phyloP scores from a whole-genome alignment of 2,888 invertebrate species.

The Cacoxenus indagator region DNA sequence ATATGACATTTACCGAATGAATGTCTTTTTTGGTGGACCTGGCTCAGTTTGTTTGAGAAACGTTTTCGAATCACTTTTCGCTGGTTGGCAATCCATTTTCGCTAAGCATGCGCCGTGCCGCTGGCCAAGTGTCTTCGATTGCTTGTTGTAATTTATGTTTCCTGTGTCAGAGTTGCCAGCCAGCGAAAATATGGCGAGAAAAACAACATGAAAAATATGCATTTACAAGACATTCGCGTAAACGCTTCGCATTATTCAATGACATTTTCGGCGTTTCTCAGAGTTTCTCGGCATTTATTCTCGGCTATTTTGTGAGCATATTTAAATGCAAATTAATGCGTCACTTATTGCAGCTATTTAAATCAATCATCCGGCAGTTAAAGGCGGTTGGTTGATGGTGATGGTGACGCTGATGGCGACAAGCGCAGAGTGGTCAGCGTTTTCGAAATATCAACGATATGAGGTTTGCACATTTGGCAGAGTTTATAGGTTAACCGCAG shows the following conservation, averaged over 20 bases:
- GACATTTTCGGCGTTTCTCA: constrained; percentile 43
- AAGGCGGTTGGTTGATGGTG: not conserved
- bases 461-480: not conserved
- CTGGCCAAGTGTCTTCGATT: constrained; percentile 27
- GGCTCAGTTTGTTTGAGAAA: not conserved
- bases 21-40: constrained; percentile 6
- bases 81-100: constrained; percentile 42
- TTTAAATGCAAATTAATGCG: constrained; percentile 66
- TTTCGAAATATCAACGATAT: not conserved
- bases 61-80: not conserved
- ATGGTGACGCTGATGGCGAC: too few species aligned
- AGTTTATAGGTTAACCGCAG: constrained; percentile 10
- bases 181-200: not conserved
- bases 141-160: constrained; percentile 58
- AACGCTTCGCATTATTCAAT: constrained; percentile 54
- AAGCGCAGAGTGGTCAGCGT: not conserved
- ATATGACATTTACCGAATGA: constrained; percentile 60
- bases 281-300: not conserved
- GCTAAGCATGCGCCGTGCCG: not conserved
- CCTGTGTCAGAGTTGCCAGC: constrained; percentile 42
- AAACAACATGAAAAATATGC: constrained; percentile 26
- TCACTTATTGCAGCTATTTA: constrained; percentile 55
- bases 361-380: constrained; percentile 57
- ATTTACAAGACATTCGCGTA: constrained; percentile 15
- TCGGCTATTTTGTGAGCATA: constrained; percentile 36